These are phyloP conservation scores for Drosophila histrio DNA, from an alignment of 2,888 invertebrate species.

Conservation along the genomic window DNA sequence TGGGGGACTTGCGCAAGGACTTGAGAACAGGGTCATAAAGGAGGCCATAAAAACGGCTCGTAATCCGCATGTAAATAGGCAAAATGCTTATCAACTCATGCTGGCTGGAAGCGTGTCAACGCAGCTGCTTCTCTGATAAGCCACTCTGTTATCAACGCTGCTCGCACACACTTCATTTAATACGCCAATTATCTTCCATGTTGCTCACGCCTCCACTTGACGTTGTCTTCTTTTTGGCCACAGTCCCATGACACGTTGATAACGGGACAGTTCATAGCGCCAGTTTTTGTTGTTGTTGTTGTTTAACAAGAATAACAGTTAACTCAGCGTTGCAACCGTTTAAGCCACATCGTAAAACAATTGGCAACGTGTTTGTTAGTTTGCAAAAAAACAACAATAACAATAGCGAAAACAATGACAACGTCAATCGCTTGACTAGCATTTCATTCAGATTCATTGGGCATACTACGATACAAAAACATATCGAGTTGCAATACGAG, in stretches of 20 bases:
- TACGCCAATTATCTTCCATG: slow-evolving; percentile 65
- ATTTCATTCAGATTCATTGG: slow-evolving; percentile 48
- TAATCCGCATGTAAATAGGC: slow-evolving; percentile 55
- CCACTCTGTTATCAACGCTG: slow-evolving; percentile 33
- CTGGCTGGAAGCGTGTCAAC: slow-evolving; percentile 10
- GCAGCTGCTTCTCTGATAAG: slow-evolving; percentile 27
- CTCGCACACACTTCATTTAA: slow-evolving; percentile 59
- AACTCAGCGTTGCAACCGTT: slow-evolving; percentile 21
- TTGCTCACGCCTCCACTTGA: slow-evolving; percentile 14
- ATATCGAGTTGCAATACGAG: slow-evolving; percentile 17
- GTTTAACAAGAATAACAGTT: slow-evolving; percentile 25
- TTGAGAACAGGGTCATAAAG: neutral
- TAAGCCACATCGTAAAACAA: slow-evolving; percentile 42
- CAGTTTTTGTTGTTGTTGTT: no score
- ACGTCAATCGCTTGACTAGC: slow-evolving; percentile 27
- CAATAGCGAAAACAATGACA: neutral
- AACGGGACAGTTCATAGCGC: slow-evolving; percentile 24
- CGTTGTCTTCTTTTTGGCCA: neutral
- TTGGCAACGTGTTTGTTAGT: slow-evolving; percentile 29
- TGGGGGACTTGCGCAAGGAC: neutral
- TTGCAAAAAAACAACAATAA: slow-evolving; percentile 1
- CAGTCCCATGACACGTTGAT: slow-evolving; percentile 49
- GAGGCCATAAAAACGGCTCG: slow-evolving; percentile 5
- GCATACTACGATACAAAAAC: slow-evolving; percentile 1
- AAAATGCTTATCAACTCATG: slow-evolving; percentile 3